Evolutionary conservation across 37 sponge, comb jelly and placozoan genomes (phyloP), one percentile per base, ranked within the genome.

Genomic region (Mnemiopsis leidyi): DNA sequence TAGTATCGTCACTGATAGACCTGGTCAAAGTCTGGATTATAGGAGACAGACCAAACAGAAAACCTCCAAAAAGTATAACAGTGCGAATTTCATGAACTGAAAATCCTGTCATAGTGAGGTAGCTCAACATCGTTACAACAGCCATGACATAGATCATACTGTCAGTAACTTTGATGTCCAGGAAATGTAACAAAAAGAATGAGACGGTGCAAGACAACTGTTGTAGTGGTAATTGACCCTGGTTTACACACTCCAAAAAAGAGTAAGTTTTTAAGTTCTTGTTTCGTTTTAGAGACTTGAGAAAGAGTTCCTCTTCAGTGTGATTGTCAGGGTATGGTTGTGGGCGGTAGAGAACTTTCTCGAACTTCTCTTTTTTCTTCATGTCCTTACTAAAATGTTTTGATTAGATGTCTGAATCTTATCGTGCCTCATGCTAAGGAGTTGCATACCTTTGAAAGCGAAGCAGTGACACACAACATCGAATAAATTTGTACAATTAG

Each of bases 41-140:
- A 2, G 90, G 90, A 85, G 90, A 38, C 67, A 85, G 24, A 38
- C 90, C 90, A 85, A 85, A 85, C 5, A 85, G 90, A 24, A 85
- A 85, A 0, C 90, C 90, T n/a, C 67, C 48, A 85, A 85, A 40
- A 0, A 85, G 67, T 39, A 40, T 85, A 16, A 85, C 35, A 28
- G 90, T 85, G 5, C 68, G 38, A 18, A 38, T 3, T 85, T 85
- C 28, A 23, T 39, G 31, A n/a, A 85, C 20, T 1, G 90, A 39
- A 40, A 85, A 85, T 1, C 90, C 90, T 1, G 36, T 61, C 0
- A 85, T 40, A 16, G 90, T 5, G 36, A 85, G 48, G 35, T 85
- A 85, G 0, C 90, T 29, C 21, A 85, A 21, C n/a, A 85, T 39
- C 16, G 90, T 85, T 16, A 85, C 9, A 7, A 40, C 3, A 85